phyloP scores from a whole-genome alignment of 2,797 vertebrate species.

The Scolopax bukidnonensis region DNA sequence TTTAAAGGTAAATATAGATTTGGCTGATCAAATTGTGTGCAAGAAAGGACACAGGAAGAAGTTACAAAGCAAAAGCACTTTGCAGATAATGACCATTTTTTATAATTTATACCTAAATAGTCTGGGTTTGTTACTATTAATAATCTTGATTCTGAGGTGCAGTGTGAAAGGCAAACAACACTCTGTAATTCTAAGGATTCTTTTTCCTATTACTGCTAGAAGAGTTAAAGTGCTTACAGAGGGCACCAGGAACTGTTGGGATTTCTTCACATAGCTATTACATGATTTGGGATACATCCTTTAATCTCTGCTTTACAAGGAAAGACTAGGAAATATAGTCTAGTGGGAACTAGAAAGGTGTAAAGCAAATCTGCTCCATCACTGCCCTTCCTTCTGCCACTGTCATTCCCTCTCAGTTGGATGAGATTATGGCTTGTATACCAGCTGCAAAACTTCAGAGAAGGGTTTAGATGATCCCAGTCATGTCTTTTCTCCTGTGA shows the following conservation, averaged over 20 bases:
- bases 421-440: rapidly evolving
- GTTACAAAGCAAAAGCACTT: background rate
- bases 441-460: background rate
- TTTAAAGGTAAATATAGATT: background rate
- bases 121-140: background rate
- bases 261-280: background rate
- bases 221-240: background rate
- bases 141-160: background rate
- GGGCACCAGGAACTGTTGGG: background rate
- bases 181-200: background rate
- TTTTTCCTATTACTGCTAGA: background rate
- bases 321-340: background rate
- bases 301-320: background rate
- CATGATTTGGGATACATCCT: background rate
- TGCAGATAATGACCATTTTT: background rate
- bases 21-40: background rate
- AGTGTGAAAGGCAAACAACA: conserved; percentile 1
- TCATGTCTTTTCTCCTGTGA: rapidly evolving
- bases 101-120: background rate
- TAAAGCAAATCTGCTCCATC: background rate
- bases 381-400: background rate
- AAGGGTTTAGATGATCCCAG: background rate
- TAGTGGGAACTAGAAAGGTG: background rate
- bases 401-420: background rate
- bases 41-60: background rate